Evolutionary conservation across 2,797 vertebrate species (phyloP).

Genomic region (Petrocephalus sullivani): DNA sequence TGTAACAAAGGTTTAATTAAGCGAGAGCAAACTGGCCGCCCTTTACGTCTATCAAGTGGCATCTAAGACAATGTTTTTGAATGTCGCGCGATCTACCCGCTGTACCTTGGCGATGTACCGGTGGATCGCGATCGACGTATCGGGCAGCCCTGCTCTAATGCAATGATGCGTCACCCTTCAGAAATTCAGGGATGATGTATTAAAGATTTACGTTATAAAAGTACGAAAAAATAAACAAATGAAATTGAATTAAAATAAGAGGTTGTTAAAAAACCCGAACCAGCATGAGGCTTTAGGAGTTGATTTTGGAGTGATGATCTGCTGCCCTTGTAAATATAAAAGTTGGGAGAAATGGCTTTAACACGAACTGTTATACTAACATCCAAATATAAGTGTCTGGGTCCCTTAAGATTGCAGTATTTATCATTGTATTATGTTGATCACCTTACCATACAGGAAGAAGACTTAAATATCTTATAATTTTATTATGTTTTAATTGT

Average conservation of each 20-base stretch:
- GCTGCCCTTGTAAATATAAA: neutral
- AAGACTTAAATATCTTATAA: neutral
- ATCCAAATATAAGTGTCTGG: neutral
- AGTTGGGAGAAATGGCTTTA: neutral
- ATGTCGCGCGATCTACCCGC: too few relatives aligned
- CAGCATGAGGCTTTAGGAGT: too few relatives aligned
- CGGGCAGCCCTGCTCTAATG: neutral
- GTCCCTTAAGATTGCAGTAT: neutral
- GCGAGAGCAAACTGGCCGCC: too few relatives aligned
- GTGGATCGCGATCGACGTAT: too few relatives aligned
- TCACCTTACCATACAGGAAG: neutral
- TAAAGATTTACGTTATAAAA: neutral
- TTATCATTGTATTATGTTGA: too few relatives aligned
- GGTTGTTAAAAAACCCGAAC: neutral
- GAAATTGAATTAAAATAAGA: neutral
- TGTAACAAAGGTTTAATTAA: too few relatives aligned
- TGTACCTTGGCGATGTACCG: too few relatives aligned
- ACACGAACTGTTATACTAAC: neutral
- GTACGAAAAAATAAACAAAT: neutral
- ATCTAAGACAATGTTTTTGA: too few relatives aligned
- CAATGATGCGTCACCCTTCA: neutral
- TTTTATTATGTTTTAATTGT: neutral
- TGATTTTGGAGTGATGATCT: neutral
- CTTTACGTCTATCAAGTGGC: too few relatives aligned
- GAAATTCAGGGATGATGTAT: neutral